These are phyloP conservation scores for Aeoliscus strigatus DNA, from an alignment of 2,797 vertebrate species.

Conservation along the genomic window DNA sequence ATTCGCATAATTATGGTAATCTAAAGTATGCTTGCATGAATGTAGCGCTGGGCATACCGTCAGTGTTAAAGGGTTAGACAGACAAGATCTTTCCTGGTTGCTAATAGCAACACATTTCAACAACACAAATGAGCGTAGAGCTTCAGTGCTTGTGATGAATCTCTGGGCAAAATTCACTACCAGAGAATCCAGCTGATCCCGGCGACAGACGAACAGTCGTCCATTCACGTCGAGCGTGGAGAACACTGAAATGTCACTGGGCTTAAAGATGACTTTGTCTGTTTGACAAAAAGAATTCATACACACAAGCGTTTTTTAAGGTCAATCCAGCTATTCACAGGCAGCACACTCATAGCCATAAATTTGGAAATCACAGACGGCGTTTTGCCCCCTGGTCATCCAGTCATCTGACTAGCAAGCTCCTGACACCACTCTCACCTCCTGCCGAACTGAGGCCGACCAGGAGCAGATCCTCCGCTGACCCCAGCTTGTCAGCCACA, in stretches of 20 bases:
- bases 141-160: neutral
- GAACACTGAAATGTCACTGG: conserved; percentile 92
- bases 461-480: conserved; percentile 87
- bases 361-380: conserved; percentile 25
- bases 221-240: conserved; percentile 92
- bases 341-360: conserved; percentile 19
- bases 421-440: conserved; percentile 77
- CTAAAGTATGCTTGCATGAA: too few species aligned
- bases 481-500: conserved; percentile 92
- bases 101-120: neutral
- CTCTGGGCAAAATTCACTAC: conserved; percentile 69
- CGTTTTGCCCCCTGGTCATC: conserved; percentile 15
- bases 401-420: conserved; percentile 35
- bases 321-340: conserved; percentile 4
- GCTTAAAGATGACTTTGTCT: conserved; percentile 93
- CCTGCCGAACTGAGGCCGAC: conserved; percentile 93
- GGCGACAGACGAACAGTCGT: conserved; percentile 87
- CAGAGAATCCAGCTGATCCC: conserved; percentile 91
- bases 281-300: conserved; percentile 31
- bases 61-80: too few species aligned
- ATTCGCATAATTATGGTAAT: too few species aligned
- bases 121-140: too few species aligned
- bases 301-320: neutral
- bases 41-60: too few species aligned
- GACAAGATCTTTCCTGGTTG: too few species aligned